phyloP scores from a whole-genome alignment of 2,797 vertebrate species.

The Potorous gilbertii region DNA sequence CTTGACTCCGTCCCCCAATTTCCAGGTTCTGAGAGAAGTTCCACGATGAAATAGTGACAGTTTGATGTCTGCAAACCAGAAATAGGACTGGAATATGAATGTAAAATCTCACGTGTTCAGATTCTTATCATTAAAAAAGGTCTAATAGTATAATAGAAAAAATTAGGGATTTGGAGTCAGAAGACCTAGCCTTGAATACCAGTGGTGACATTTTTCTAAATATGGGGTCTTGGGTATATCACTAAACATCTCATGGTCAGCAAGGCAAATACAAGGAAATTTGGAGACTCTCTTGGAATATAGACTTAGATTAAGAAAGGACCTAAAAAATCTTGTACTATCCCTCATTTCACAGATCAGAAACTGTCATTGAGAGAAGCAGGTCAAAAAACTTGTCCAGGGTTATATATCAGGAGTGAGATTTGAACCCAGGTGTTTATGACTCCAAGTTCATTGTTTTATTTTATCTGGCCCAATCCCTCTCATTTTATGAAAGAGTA shows the following conservation, averaged over 20 bases:
- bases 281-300: neutral
- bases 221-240: neutral
- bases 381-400: neutral
- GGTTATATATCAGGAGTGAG: neutral
- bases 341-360: neutral
- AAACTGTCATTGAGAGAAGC: neutral
- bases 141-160: neutral
- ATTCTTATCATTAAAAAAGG: neutral
- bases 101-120: neutral
- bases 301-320: neutral
- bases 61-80: too few species aligned
- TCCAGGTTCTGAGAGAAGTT: neutral
- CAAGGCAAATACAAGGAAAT: neutral
- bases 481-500: neutral
- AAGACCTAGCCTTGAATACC: neutral
- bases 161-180: neutral
- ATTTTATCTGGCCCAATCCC: neutral
- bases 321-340: neutral
- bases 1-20: too few species aligned
- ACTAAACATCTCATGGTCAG: neutral
- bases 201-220: neutral
- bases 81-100: neutral
- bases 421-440: neutral
- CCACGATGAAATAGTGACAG: neutral
- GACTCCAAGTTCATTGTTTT: neutral